A percentile compares a stretch with the other conserved stretches of the same genome.
Evolutionary conservation across 2,797 vertebrate genomes (phyloP).

Genomic region (Tarsius wallacei): DNA sequence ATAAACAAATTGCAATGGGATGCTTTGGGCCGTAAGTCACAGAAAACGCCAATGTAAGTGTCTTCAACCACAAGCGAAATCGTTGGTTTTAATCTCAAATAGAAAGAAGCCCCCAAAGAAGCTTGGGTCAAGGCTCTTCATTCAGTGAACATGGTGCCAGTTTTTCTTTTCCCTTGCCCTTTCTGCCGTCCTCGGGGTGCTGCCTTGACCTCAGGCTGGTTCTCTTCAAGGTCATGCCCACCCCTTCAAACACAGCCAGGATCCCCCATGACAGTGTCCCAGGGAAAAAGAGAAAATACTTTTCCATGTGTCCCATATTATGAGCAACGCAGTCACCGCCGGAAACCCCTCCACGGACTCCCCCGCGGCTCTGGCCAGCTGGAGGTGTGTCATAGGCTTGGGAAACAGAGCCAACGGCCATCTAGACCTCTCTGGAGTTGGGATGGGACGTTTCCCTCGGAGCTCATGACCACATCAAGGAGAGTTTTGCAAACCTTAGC

Average conservation of each 20-base stretch:
- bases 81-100: neutral
- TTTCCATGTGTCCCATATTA: neutral
- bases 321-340: neutral
- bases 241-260: neutral
- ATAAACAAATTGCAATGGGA: fast-evolving
- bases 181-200: fast-evolving
- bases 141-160: no score
- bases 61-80: neutral
- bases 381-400: neutral
- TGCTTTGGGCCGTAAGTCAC: neutral
- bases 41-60: neutral
- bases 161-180: neutral
- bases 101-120: neutral
- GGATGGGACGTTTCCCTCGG: neutral
- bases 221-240: neutral
- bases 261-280: neutral
- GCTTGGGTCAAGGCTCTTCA: neutral
- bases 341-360: neutral
- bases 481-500: neutral
- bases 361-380: no score
- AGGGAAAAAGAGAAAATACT: neutral
- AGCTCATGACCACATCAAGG: neutral
- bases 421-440: neutral
- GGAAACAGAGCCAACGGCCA: neutral
- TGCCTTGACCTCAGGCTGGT: neutral